Percentiles rank a stretch among this genome's conserved stretches.
phyloP scores from a whole-genome alignment of 1,140 invertebrate genomes.

The Calycopis cecrops region DNA sequence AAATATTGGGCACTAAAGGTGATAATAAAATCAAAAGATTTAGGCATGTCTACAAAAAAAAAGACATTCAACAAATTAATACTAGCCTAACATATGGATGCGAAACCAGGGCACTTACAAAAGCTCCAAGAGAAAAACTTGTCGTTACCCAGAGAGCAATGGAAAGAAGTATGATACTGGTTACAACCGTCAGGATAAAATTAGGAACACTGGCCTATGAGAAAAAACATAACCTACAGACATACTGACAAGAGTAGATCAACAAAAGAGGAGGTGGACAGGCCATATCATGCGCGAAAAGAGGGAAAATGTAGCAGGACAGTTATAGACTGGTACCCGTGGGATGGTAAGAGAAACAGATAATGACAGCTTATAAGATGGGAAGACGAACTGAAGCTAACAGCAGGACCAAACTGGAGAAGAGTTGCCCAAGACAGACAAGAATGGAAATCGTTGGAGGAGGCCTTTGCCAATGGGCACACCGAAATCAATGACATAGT shows the following conservation, averaged over 20 bases:
- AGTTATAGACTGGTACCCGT: too few relatives aligned
- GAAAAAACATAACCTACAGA: not conserved
- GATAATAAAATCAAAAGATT: not conserved
- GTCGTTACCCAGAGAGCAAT: not conserved
- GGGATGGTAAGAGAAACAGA: not conserved
- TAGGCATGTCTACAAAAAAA: not conserved
- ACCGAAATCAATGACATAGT: too few relatives aligned
- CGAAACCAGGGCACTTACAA: not conserved
- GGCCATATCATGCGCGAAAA: too few relatives aligned
- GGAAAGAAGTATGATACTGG: not conserved
- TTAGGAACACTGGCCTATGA: too few relatives aligned
- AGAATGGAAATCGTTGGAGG: too few relatives aligned
- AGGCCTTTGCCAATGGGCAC: too few relatives aligned
- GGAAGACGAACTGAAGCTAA: too few relatives aligned
- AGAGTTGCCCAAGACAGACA: too few relatives aligned
- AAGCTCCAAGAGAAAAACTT: not conserved
- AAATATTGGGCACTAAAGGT: constrained; percentile 1
- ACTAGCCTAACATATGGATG: not conserved
- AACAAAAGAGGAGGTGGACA: too few relatives aligned
- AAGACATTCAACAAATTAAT: not conserved
- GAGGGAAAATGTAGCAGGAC: too few relatives aligned
- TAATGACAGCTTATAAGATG: not conserved
- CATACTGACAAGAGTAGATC: too few relatives aligned
- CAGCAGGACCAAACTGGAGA: too few relatives aligned
- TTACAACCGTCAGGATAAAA: not conserved